Evolutionary conservation across 2,113 vertebrate species (phyloP).

Genomic region (Poeciliopsis prolifica): DNA sequence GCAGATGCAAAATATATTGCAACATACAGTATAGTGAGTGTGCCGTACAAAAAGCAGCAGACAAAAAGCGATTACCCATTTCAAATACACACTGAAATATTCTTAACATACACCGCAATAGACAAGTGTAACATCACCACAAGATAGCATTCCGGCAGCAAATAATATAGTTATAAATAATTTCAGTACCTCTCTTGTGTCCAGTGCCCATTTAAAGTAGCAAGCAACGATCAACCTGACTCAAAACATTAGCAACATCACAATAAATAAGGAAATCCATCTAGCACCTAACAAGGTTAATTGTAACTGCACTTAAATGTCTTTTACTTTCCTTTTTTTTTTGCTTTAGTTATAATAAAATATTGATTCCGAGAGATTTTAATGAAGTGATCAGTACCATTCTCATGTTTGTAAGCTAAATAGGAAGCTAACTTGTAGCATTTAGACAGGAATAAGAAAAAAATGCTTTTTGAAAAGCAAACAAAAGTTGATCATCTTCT

Average conservation of each 20-base stretch:
- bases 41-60: neutral
- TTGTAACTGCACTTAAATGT: neutral
- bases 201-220: neutral
- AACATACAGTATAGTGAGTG: neutral
- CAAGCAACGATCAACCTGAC: neutral
- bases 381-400: neutral
- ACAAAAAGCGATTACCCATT: slow-evolving; percentile 10
- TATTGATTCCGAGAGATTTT: neutral
- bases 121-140: neutral
- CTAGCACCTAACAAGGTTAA: neutral
- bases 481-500: neutral
- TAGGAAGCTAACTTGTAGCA: neutral
- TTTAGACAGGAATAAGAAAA: neutral
- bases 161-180: neutral
- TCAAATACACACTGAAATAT: neutral
- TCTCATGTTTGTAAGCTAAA: neutral
- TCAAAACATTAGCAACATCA: neutral
- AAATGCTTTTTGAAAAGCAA: neutral
- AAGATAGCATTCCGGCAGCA: neutral
- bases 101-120: neutral
- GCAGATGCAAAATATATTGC: slow-evolving; percentile 6
- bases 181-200: neutral
- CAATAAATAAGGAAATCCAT: neutral
- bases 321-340: neutral
- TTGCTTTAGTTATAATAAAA: neutral